Percentiles rank a stretch among this genome's conserved stretches.
These are phyloP conservation scores for Lepisosteus osseus DNA, from an alignment of 2,113 vertebrate species.

Conservation along the genomic window DNA sequence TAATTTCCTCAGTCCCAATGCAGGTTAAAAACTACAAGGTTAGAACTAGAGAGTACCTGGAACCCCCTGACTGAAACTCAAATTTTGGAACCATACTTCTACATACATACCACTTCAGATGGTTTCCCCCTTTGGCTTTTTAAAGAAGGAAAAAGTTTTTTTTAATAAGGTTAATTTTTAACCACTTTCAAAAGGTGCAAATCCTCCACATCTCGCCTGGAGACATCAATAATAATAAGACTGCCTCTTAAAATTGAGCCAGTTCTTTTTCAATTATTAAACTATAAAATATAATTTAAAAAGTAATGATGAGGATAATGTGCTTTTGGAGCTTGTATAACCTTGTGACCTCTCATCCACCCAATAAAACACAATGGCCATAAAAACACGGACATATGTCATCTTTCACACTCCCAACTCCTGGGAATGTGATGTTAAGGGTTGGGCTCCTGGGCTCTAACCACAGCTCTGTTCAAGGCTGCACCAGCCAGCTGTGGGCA, in stretches of 20 bases:
- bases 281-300: slow-evolving; percentile 13
- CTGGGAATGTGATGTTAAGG: slow-evolving; percentile 36
- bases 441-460: slow-evolving; percentile 9
- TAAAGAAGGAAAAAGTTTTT: no score
- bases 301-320: slow-evolving; percentile 27
- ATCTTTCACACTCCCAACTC: slow-evolving; percentile 32
- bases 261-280: slow-evolving; percentile 8
- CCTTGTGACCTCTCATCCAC: no score
- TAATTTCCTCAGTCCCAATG: background rate
- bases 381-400: slow-evolving; percentile 41
- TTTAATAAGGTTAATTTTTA: no score
- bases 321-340: slow-evolving; percentile 27
- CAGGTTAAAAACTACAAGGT: no score
- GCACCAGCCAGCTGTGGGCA: slow-evolving; percentile 68
- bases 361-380: slow-evolving; percentile 28
- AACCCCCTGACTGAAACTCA: no score
- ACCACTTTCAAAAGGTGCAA: slow-evolving; percentile 1
- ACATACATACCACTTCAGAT: no score
- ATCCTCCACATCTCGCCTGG: slow-evolving; percentile 52
- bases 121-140: no score
- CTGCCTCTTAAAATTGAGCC: slow-evolving; percentile 4
- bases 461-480: slow-evolving; percentile 43
- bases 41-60: no score
- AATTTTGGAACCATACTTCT: no score
- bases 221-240: slow-evolving; percentile 35